Conservation (phyloP, 2,888 invertebrate species). For the Idaea straminata region DNA sequence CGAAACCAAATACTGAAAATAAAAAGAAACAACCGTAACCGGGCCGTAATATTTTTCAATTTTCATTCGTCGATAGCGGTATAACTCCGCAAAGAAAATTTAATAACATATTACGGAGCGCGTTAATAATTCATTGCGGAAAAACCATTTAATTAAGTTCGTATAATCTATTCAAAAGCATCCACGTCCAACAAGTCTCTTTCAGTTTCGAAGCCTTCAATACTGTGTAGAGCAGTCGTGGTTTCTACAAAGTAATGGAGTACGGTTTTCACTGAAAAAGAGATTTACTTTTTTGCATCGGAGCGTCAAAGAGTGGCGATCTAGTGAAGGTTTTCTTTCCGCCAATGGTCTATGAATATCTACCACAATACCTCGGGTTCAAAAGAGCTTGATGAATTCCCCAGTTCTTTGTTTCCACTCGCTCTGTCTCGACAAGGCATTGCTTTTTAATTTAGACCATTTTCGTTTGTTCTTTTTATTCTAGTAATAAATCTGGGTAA, state of each 20-base stretch:
- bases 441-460: conserved; percentile 78
- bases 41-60: background rate
- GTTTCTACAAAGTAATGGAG: conserved; percentile 61
- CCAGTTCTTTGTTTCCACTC: conserved; percentile 73
- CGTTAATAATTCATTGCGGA: conserved; percentile 39
- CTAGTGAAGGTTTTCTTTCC: conserved; percentile 71
- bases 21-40: background rate
- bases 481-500: conserved; percentile 68
- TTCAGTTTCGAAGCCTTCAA: conserved; percentile 54
- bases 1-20: background rate
- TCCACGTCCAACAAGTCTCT: conserved; percentile 67
- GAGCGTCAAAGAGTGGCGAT: conserved; percentile 73
- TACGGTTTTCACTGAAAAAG: conserved; percentile 55
- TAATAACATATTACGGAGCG: conserved; percentile 26
- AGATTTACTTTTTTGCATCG: conserved; percentile 65
- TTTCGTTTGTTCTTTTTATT: conserved; percentile 66
- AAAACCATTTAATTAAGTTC: conserved; percentile 59
- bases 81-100: conserved; percentile 22
- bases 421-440: conserved; percentile 73
- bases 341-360: conserved; percentile 64
- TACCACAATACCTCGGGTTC: conserved; percentile 69
- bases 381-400: conserved; percentile 78
- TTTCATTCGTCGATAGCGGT: background rate
- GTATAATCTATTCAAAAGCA: conserved; percentile 62
- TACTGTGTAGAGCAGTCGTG: conserved; percentile 49